A percentile compares a stretch with the other conserved stretches of the same genome.
Conservation (phyloP, 2,888 invertebrate species). For the Dysmachus trigonus region DNA sequence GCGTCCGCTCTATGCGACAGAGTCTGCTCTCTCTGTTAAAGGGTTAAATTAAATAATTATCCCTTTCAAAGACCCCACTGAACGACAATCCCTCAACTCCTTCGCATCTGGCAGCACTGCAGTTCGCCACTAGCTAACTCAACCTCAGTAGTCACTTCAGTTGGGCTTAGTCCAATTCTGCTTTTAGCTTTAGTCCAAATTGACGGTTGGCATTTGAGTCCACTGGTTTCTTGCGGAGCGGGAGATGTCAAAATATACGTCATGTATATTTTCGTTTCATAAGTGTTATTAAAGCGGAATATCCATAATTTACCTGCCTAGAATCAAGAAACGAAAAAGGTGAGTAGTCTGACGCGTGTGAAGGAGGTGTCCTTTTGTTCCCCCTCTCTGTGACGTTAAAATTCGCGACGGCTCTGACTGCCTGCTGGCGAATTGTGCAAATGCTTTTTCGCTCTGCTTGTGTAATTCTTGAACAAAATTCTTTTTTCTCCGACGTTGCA, state of each 20-base stretch:
- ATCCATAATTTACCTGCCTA: background rate
- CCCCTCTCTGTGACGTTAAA: background rate
- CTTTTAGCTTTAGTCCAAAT: background rate
- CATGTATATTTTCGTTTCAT: background rate
- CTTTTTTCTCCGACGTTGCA: background rate
- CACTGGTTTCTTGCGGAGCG: background rate
- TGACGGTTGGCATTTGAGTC: background rate
- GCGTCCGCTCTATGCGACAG: too few relatives aligned
- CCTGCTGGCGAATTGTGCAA: background rate
- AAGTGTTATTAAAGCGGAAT: background rate
- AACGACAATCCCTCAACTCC: too few relatives aligned
- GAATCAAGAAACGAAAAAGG: background rate
- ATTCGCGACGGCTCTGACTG: background rate
- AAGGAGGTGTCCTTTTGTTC: background rate
- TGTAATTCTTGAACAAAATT: background rate
- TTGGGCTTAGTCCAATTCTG: background rate
- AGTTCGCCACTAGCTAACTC: too few relatives aligned
- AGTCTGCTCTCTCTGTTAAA: too few relatives aligned
- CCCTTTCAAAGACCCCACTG: too few relatives aligned
- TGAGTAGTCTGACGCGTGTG: background rate
- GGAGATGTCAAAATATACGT: background rate
- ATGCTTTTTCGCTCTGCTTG: background rate
- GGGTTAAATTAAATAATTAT: too few relatives aligned
- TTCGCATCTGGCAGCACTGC: background rate
- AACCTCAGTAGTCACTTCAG: too few relatives aligned